phyloP scores from a whole-genome alignment of 2,113 vertebrate genomes.

The Casuarius casuarius region DNA sequence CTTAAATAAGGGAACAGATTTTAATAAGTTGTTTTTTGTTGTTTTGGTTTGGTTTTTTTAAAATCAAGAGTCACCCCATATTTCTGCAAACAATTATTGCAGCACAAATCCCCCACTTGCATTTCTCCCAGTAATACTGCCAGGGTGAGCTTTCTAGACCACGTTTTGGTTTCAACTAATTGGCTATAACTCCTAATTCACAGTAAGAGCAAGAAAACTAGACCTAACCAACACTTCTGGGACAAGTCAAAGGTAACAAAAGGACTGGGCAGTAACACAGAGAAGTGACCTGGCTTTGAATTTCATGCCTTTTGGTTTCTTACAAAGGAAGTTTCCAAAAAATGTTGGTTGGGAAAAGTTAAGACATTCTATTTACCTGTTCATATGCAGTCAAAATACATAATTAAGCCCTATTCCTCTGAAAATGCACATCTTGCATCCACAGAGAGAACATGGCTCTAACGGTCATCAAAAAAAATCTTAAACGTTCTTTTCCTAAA shows the following conservation, averaged over 20 bases:
- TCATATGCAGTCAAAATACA: conserved; percentile 17
- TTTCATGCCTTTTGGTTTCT: neutral
- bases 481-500: conserved; percentile 27
- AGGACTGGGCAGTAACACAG: neutral
- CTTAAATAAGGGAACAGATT: neutral
- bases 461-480: neutral
- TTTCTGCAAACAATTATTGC: neutral
- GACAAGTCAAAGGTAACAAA: neutral
- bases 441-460: neutral
- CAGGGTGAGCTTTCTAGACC: neutral
- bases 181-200: neutral
- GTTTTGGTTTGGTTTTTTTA: neutral
- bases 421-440: neutral
- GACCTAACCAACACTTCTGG: neutral
- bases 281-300: neutral
- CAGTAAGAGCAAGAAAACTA: neutral
- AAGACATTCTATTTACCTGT: conserved; percentile 55
- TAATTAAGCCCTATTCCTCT: neutral
- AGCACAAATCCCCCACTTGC: rapidly evolving
- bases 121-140: neutral
- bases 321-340: neutral
- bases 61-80: neutral
- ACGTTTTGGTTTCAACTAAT: neutral
- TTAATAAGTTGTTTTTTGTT: neutral
- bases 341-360: neutral